Conservation (phyloP, 2,888 invertebrate species). For the Clepsis dumicolana region DNA sequence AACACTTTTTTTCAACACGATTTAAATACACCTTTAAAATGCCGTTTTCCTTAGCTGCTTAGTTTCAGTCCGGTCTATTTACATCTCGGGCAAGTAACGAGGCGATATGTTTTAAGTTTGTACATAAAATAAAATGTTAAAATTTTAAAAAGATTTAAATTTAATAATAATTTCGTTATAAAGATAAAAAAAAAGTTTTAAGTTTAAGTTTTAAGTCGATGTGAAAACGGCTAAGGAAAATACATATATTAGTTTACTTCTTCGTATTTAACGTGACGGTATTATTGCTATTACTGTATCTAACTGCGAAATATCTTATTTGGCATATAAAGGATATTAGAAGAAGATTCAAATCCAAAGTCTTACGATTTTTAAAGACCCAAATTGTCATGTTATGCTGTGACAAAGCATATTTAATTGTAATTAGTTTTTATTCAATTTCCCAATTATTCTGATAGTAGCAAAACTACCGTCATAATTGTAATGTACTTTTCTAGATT, state of each 20-base stretch:
- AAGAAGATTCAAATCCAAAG: too few relatives aligned
- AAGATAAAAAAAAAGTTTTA: too few relatives aligned
- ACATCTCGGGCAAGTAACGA: not conserved
- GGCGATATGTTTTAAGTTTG: not conserved
- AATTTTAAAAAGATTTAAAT: too few relatives aligned
- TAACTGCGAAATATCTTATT: not conserved
- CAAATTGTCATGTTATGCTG: too few relatives aligned
- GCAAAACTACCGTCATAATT: conserved; percentile 21
- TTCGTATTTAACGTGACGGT: conserved; percentile 20
- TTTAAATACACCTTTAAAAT: conserved; percentile 12
- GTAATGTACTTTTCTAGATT: conserved; percentile 13
- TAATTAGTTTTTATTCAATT: too few relatives aligned
- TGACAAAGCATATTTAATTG: too few relatives aligned
- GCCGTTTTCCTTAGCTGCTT: conserved; percentile 20
- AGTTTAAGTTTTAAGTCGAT: too few relatives aligned
- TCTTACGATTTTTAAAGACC: too few relatives aligned
- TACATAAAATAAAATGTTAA: too few relatives aligned
- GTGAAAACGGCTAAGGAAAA: conserved; percentile 14
- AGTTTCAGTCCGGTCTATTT: not conserved
- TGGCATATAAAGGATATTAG: too few relatives aligned
- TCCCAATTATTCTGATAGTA: not conserved
- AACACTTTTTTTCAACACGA: not conserved
- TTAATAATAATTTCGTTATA: too few relatives aligned
- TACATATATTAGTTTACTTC: not conserved
- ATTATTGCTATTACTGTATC: conserved; percentile 6